Conservation (phyloP, 1,140 invertebrate genomes). For the Brachionus manjavacas region DNA sequence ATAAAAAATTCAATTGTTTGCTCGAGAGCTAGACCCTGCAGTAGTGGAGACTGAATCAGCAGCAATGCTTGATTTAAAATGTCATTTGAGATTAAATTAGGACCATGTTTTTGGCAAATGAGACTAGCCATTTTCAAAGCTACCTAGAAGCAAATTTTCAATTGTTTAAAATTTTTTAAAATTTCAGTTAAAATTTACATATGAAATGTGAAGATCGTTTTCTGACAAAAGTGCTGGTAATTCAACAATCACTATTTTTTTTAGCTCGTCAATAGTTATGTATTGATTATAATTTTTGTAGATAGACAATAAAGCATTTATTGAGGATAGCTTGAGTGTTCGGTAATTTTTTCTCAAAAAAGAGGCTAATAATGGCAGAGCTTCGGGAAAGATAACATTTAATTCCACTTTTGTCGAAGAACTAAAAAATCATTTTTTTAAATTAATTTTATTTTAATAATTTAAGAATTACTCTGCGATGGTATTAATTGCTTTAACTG, state of each 20-base stretch:
- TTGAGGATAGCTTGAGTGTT: slow-evolving; percentile 81
- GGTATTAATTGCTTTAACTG: slow-evolving; percentile 88
- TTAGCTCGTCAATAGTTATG: slow-evolving; percentile 61
- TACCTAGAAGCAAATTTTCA: slow-evolving; percentile 49
- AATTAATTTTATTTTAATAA: not conserved
- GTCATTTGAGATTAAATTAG: slow-evolving; percentile 54
- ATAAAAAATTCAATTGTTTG: slow-evolving; percentile 86
- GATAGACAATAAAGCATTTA: slow-evolving; percentile 82
- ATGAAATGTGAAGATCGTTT: slow-evolving; percentile 88
- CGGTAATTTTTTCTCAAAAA: slow-evolving; percentile 95
- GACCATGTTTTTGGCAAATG: slow-evolving; percentile 55
- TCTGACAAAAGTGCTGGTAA: slow-evolving; percentile 83
- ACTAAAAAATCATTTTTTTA: not conserved
- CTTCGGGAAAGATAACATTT: slow-evolving; percentile 65
- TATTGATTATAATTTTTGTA: slow-evolving; percentile 72
- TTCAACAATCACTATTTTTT: slow-evolving; percentile 72
- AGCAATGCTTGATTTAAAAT: slow-evolving; percentile 79
- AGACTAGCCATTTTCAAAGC: slow-evolving; percentile 59
- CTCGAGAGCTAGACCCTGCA: slow-evolving; percentile 76
- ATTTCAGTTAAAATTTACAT: slow-evolving; percentile 60
- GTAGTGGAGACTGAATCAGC: slow-evolving; percentile 80
- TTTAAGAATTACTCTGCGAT: slow-evolving; percentile 65
- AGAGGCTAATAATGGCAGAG: slow-evolving; percentile 81
- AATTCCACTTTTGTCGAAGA: slow-evolving; percentile 5
- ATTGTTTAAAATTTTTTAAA: not conserved